phyloP scores from a whole-genome alignment of 2,888 invertebrate genomes.

The Megastigmus dorsalis region DNA sequence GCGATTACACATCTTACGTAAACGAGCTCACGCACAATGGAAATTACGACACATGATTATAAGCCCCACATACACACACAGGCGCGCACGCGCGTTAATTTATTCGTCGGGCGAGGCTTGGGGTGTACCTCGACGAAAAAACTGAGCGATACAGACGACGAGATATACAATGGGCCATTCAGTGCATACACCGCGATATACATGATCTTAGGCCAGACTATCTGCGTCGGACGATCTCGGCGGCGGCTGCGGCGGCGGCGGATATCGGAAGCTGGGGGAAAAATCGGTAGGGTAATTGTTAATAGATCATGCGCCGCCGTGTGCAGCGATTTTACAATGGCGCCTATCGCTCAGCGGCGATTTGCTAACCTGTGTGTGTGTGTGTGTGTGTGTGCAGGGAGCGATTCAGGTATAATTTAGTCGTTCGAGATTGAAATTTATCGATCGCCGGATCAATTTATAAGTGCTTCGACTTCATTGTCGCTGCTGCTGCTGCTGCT shows the following conservation, averaged over 20 bases:
- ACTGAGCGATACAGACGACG: constrained; percentile 49
- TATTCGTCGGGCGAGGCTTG: constrained; percentile 63
- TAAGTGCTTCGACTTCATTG: constrained; percentile 6
- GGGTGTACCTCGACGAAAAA: constrained; percentile 57
- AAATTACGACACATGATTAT: constrained; percentile 64
- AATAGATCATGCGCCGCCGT: constrained; percentile 45
- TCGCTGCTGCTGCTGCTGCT: no score
- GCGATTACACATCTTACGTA: constrained; percentile 48
- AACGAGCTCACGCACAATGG: constrained; percentile 61
- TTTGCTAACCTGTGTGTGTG: constrained; percentile 42
- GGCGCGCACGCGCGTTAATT: constrained; percentile 65
- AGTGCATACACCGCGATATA: constrained; percentile 57
- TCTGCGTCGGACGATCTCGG: constrained; percentile 33
- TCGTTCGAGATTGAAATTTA: constrained; percentile 37
- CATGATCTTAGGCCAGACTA: no score
- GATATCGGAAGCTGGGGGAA: constrained; percentile 50
- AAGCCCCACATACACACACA: constrained; percentile 55
- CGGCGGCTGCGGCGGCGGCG: no score
- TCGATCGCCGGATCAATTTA: constrained; percentile 45
- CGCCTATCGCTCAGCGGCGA: not conserved
- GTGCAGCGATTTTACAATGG: constrained; percentile 29
- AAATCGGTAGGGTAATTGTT: constrained; percentile 48
- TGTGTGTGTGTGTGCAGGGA: no score
- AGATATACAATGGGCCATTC: constrained; percentile 65
- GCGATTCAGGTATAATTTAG: constrained; percentile 49